Base-by-base conservation (phyloP, 2,113 vertebrate species). In the Salminus brasiliensis region DNA sequence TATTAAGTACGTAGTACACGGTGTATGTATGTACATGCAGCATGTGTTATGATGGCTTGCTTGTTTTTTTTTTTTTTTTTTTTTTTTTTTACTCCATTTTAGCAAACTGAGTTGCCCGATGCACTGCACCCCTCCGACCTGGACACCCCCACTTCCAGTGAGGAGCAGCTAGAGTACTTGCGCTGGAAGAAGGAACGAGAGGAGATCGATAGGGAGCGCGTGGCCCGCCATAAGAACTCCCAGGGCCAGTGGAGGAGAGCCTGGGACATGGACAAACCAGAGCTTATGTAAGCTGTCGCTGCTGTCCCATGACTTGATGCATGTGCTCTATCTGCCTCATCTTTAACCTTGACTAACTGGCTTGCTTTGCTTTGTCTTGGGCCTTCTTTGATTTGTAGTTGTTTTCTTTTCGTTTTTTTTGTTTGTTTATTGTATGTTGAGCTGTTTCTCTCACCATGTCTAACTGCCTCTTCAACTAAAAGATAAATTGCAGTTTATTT, bases 171-270 rank as follows among this genome's bases (percentile, higher is more conserved):
- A 79, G 96, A 99, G 85, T 99, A 98, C 23, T 71, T 90, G 4
- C 93, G 91, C 53, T 98, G 98, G 98, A 99, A 98, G 87, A 95
- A 91, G 69, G 97, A 99, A 86, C 91, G 97, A 0, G 95, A 97
- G 25, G 93, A 96, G 91, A 97, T 98, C 0, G 97, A 99, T 91
- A 88, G 92, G 74, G 97, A 97, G 71, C 92, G 96, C 7, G 91
- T 99, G 65, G 95, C 96, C 0, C 92, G 97, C 3, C 98, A 99
- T 88, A 96, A 94, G 89, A 97, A 98, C 0, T 91, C 96, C 18
- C 95, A 94, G 88, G 97, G 97, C 84, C 97, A 99, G 89, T 99
- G 98, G 97, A 93, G 95, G 71, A 94, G 97, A 79, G 96, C 96
- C 0, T 98, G 98, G 97, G 97, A 99, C 88, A 82, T 97, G 91